These are phyloP conservation scores for Ceratothoa steindachneri DNA, from an alignment of 2,888 invertebrate species.

Conservation along the genomic window DNA sequence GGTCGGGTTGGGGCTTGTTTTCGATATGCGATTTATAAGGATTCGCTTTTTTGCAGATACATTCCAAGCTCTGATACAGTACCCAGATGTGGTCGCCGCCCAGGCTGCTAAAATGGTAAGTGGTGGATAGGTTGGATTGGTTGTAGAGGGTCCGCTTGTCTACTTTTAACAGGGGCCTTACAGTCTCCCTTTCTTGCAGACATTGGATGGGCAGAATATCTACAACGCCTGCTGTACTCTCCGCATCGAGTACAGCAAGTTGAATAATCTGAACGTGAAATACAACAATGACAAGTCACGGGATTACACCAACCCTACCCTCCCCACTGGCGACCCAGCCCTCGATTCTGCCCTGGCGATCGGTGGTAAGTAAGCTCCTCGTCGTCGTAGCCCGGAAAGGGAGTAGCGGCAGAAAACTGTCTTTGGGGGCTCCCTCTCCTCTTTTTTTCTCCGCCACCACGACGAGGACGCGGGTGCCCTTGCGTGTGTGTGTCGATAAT, in stretches of 20 bases:
- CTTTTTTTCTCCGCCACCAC: neutral
- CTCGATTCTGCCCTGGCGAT: conserved; percentile 55
- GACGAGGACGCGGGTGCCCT: neutral
- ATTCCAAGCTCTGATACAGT: conserved; percentile 98
- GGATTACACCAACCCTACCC: conserved; percentile 96
- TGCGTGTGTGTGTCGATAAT: neutral
- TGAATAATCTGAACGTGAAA: conserved; percentile 95
- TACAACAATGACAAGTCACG: conserved; percentile 99
- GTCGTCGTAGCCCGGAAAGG: neutral
- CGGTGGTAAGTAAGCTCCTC: conserved; percentile 50
- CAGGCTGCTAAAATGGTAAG: conserved; percentile 92
- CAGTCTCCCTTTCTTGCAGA: conserved; percentile 57
- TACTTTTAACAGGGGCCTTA: neutral
- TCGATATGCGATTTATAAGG: too few relatives aligned
- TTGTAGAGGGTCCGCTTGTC: neutral
- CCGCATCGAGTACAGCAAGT: conserved; percentile 97
- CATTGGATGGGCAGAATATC: conserved; percentile 96
- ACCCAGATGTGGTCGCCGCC: conserved; percentile 92
- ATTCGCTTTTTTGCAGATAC: conserved; percentile 60
- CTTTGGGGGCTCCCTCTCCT: neutral
- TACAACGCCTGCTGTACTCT: conserved; percentile 99
- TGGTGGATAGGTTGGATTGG: too few relatives aligned
- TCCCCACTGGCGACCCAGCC: conserved; percentile 85
- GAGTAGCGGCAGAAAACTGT: too few relatives aligned
- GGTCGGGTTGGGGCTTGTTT: too few relatives aligned